Base-by-base conservation (phyloP, 2,888 invertebrate species). In the Brachyopa scutellaris region DNA sequence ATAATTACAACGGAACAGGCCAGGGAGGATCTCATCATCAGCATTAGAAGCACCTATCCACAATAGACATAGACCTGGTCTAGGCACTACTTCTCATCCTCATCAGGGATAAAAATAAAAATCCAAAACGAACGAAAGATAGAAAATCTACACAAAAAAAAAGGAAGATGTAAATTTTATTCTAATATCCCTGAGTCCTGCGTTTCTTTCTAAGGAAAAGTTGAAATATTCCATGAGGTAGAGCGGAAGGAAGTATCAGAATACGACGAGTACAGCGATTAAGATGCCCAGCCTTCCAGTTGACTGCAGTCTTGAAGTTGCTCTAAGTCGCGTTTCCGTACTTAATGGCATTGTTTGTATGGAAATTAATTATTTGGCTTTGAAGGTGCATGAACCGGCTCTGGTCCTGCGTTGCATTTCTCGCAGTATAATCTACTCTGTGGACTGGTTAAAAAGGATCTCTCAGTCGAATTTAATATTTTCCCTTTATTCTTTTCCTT, bases 361-460 rank as follows among this genome's bases (percentile, higher is more conserved):
- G 77, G 26, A 72, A 82, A 70, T 82, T 77, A 82, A 77, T 82
- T 82, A 82, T 70, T 77, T 61, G 66, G 55, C 47, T 72, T 70
- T 38, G 45, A 82, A 82, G 82, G 66, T 72, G 82, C 70, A 72
- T 57, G 62, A 69, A 80, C 62, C 42, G 13, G 31, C 26, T 55
- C 31, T 51, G 11, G n/a, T n/a, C n/a, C 36, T 26, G 26, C 6
- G 19, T 11, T 77, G 69, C 61, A 67, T 42, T 76, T 49, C 49
- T 19, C n/a, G 6, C 6, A 19, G 23, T n/a, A 67, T 67, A 74
- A 61, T 40, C 67, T 26, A 26, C 17, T 66, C 9, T 2, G 17
- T 13, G 38, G 36, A 31, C 17, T 3, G 11, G 17, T 1, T 53
- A 21, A 33, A 42, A 45, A 19, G 45, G 45, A 11, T 51, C 49